These are phyloP conservation scores for Nomada lathburiana DNA, from an alignment of 2,888 invertebrate genomes.

Conservation along the genomic window DNA sequence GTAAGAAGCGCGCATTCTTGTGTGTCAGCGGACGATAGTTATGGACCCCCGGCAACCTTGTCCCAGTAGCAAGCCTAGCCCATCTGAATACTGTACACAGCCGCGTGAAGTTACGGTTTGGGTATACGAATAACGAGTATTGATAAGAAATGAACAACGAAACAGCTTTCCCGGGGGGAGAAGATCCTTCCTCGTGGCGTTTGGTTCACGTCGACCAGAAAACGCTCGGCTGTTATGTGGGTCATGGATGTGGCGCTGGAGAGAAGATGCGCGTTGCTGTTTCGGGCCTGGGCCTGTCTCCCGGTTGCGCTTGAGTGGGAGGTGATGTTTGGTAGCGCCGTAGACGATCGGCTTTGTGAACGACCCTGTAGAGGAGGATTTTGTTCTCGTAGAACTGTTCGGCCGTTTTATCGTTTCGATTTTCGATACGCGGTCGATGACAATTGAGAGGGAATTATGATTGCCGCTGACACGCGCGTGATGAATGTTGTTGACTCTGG, in stretches of 20 bases:
- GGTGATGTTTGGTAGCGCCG: slow-evolving; percentile 1
- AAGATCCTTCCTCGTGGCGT: slow-evolving; percentile 49
- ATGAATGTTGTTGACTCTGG: no score
- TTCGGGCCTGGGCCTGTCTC: slow-evolving; percentile 11
- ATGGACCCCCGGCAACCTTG: slow-evolving; percentile 83
- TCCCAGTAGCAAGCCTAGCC: slow-evolving; percentile 78
- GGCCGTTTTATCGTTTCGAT: not conserved
- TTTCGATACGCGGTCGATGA: not conserved
- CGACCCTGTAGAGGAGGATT: not conserved
- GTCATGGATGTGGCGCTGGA: slow-evolving; percentile 62
- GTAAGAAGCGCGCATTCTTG: slow-evolving; percentile 80
- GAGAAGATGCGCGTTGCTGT: slow-evolving; percentile 57
- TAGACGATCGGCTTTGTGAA: not conserved
- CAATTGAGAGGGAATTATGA: not conserved
- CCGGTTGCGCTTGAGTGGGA: not conserved
- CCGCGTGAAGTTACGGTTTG: not conserved
- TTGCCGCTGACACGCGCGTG: no score
- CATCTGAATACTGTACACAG: slow-evolving; percentile 24
- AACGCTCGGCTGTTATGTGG: slow-evolving; percentile 61
- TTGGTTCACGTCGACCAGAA: slow-evolving; percentile 44
- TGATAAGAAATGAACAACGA: not conserved
- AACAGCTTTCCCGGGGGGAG: slow-evolving; percentile 23
- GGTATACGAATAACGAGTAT: not conserved
- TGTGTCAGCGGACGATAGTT: slow-evolving; percentile 80
- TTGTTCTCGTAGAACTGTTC: not conserved